Evolutionary conservation across 2,888 invertebrate species (phyloP).

Genomic region (Amaurobius ferox): DNA sequence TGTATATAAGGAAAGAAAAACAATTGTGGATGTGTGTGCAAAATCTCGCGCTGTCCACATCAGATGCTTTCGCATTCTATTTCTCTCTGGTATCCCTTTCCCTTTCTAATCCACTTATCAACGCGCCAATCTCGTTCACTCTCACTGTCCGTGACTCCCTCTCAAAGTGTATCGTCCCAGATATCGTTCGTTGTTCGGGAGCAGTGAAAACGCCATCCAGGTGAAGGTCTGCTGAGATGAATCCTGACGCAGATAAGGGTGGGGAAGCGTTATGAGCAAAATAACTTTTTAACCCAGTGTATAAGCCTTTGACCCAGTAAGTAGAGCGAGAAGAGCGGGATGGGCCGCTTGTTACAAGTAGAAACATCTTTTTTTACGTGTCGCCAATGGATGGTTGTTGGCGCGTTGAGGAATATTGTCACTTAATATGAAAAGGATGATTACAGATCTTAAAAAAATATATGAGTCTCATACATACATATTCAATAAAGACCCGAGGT

Average conservation of each 20-base stretch:
- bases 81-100: background rate
- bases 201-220: constrained; percentile 4
- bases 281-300: constrained; percentile 19
- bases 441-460: too few relatives aligned
- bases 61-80: background rate
- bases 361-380: background rate
- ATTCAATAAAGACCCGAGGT: too few relatives aligned
- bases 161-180: constrained; percentile 19
- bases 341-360: constrained; percentile 2
- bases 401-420: too few relatives aligned
- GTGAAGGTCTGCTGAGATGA: constrained; percentile 30
- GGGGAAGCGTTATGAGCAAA: background rate
- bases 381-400: background rate
- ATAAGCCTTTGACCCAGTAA: constrained; percentile 36
- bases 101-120: background rate
- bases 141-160: constrained; percentile 26
- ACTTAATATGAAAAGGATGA: too few relatives aligned
- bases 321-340: constrained; percentile 16
- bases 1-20: too few relatives aligned
- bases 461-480: too few relatives aligned
- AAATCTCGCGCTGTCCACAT: too few relatives aligned
- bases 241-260: constrained; percentile 13
- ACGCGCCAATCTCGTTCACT: constrained; percentile 16
- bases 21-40: too few relatives aligned
- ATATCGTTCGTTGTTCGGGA: constrained; percentile 26